Conservation (phyloP, 1,140 invertebrate genomes). For the Zaprionus vittiger region DNA sequence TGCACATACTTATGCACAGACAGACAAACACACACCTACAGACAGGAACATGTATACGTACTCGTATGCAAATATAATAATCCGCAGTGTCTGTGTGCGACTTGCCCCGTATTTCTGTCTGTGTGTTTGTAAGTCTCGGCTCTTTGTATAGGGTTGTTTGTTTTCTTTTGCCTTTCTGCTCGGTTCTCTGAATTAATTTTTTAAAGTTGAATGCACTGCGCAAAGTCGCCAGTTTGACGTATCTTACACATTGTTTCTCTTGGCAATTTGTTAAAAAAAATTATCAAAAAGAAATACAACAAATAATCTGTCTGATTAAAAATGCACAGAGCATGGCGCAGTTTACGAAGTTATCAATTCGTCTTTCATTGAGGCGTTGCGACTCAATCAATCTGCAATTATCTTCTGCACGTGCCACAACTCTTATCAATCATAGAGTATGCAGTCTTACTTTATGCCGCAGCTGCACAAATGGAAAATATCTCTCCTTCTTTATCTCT, state of each 20-base stretch:
- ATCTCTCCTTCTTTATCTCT: neutral
- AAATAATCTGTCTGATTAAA: conserved; percentile 29
- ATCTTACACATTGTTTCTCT: conserved; percentile 26
- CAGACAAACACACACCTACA: neutral
- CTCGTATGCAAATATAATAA: conserved; percentile 48
- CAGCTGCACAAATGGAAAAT: neutral
- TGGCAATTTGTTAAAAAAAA: conserved; percentile 38
- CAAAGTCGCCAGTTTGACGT: conserved; percentile 30
- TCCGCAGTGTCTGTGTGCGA: conserved; percentile 47
- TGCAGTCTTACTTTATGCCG: neutral
- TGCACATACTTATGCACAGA: conserved; percentile 10
- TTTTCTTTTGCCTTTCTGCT: conserved; percentile 20
- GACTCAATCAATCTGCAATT: conserved; percentile 63
- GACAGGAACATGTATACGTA: neutral
- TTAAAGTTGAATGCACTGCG: conserved; percentile 62
- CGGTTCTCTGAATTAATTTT: conserved; percentile 38
- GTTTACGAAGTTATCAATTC: conserved; percentile 13
- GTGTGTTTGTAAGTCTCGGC: neutral
- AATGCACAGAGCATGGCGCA: conserved; percentile 25
- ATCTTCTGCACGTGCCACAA: conserved; percentile 63
- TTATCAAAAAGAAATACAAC: conserved; percentile 31
- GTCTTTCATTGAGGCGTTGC: conserved; percentile 23
- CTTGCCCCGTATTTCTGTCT: conserved; percentile 30
- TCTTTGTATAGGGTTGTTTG: conserved; percentile 4
- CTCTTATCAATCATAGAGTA: conserved; percentile 15